A percentile compares a stretch with the other conserved stretches of the same genome.
These are phyloP conservation scores for Catocala sponsa DNA, from an alignment of 2,888 invertebrate species.

Conservation along the genomic window DNA sequence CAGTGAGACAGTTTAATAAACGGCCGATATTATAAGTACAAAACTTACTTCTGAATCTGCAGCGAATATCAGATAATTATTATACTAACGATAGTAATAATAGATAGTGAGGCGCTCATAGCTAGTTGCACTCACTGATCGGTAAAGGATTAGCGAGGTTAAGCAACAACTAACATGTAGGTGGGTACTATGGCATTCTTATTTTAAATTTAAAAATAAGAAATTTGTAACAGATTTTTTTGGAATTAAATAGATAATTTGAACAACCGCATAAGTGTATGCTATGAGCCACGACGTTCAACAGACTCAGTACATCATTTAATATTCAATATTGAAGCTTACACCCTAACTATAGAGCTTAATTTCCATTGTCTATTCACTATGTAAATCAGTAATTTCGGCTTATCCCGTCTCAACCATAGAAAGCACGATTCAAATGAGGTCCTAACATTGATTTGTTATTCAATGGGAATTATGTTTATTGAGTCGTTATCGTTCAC, in stretches of 20 bases:
- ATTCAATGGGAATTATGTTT: conserved; percentile 64
- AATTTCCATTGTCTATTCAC: conserved; percentile 47
- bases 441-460: conserved; percentile 60
- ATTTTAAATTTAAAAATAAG: no score
- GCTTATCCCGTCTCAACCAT: conserved; percentile 67
- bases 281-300: conserved; percentile 19
- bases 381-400: conserved; percentile 63
- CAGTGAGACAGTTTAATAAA: no score
- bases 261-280: conserved; percentile 1
- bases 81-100: no score
- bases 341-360: conserved; percentile 44
- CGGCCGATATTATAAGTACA: no score
- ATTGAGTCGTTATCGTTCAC: conserved; percentile 62
- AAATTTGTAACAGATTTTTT: no score
- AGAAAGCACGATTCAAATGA: conserved; percentile 66
- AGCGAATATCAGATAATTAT: no score
- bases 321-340: conserved; percentile 36
- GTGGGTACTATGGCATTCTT: no score
- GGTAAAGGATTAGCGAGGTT: no score
- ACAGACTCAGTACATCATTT: conserved; percentile 22
- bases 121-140: no score
- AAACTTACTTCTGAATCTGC: no score
- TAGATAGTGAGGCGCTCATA: no score
- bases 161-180: no score
- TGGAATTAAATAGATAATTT: background rate